phyloP scores from a whole-genome alignment of 2,888 invertebrate genomes.

The Cyclophora albipunctata region DNA sequence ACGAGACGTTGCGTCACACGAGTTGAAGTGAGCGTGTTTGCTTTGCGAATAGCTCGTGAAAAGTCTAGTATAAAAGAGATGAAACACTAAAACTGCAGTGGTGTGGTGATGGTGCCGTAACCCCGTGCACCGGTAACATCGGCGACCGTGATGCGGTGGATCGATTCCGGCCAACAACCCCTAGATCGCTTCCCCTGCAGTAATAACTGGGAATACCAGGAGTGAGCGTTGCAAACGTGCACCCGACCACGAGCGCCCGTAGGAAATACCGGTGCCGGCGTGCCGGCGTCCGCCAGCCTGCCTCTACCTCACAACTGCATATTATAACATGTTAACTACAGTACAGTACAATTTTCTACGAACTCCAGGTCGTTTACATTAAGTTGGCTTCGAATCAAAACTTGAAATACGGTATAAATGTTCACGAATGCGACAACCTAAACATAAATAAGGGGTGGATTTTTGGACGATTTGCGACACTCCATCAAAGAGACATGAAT shows the following conservation, averaged over 20 bases:
- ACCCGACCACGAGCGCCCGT: slow-evolving; percentile 28
- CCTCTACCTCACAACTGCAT: slow-evolving; percentile 14
- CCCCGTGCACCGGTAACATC: slow-evolving; percentile 58
- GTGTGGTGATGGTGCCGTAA: slow-evolving; percentile 44
- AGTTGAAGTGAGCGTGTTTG: slow-evolving; percentile 12
- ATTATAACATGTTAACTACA: too few species aligned
- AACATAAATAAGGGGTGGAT: slow-evolving; percentile 4
- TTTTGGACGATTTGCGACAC: slow-evolving; percentile 28
- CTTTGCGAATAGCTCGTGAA: slow-evolving; percentile 14
- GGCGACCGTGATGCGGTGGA: slow-evolving; percentile 48
- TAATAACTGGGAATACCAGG: slow-evolving; percentile 70
- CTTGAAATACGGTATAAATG: too few species aligned
- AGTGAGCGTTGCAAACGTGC: slow-evolving; percentile 32
- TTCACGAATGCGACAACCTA: not conserved
- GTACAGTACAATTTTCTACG: too few species aligned
- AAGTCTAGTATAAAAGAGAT: slow-evolving; percentile 21
- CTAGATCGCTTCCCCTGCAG: slow-evolving; percentile 53
- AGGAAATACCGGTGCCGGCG: slow-evolving; percentile 57
- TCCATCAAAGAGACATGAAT: slow-evolving; percentile 38
- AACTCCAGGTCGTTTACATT: not conserved
- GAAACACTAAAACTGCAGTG: slow-evolving; percentile 39
- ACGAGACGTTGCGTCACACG: slow-evolving; percentile 14
- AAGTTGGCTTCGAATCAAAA: not conserved
- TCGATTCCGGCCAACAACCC: slow-evolving; percentile 72
- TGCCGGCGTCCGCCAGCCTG: slow-evolving; percentile 51